Percentiles rank a stretch among this genome's conserved stretches.
phyloP scores from a whole-genome alignment of 2,888 invertebrate species.

The Stenurella melanura region DNA sequence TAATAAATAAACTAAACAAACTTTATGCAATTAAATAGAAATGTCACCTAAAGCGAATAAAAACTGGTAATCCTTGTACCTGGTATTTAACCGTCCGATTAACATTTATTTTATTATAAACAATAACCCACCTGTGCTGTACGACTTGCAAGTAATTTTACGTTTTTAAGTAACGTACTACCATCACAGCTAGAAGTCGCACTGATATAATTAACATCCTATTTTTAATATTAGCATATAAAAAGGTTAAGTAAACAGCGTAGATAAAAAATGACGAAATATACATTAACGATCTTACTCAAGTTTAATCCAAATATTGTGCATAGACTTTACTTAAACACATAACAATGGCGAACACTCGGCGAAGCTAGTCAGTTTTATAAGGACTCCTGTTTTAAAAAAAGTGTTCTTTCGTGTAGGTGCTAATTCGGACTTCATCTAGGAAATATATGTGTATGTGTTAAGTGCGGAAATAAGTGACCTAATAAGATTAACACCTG shows the following conservation, averaged over 20 bases:
- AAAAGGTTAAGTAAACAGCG: slow-evolving; percentile 61
- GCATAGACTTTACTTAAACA: slow-evolving; percentile 60
- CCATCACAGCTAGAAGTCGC: slow-evolving; percentile 9
- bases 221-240: slow-evolving; percentile 49
- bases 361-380: slow-evolving; percentile 18
- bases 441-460: slow-evolving; percentile 33
- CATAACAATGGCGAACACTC: slow-evolving; percentile 51
- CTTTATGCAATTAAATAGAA: background rate
- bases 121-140: slow-evolving; percentile 48
- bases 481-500: slow-evolving; percentile 36
- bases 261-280: slow-evolving; percentile 62
- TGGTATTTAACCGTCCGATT: slow-evolving; percentile 49
- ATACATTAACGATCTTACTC: slow-evolving; percentile 49
- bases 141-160: slow-evolving; percentile 8
- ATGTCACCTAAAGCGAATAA: slow-evolving; percentile 15
- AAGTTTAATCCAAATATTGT: slow-evolving; percentile 58
- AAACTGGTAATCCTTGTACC: slow-evolving; percentile 53
- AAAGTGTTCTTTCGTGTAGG: slow-evolving; percentile 37
- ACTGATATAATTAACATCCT: slow-evolving; percentile 38
- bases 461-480: slow-evolving; percentile 32
- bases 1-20: background rate
- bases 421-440: slow-evolving; percentile 27
- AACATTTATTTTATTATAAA: slow-evolving; percentile 45
- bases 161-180: slow-evolving; percentile 14
- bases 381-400: slow-evolving; percentile 16